phyloP scores from a whole-genome alignment of 2,797 vertebrate species.

The Propithecus perrieri region DNA sequence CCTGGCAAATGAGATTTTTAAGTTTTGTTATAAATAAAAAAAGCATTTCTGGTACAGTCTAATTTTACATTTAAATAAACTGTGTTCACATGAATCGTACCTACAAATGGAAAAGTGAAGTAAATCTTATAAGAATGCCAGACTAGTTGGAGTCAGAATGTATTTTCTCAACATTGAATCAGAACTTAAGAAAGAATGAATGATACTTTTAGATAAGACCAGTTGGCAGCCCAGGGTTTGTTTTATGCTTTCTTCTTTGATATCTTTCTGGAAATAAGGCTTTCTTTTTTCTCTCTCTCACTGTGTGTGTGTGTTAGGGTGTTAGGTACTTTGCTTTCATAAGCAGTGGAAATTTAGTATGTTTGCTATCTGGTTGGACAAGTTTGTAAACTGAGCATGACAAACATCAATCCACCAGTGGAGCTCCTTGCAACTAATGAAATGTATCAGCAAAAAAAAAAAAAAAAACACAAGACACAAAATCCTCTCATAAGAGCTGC shows the following conservation, averaged over 20 bases:
- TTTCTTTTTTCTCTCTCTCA: not conserved
- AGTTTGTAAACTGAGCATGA: conserved; percentile 26
- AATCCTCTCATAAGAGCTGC: not conserved
- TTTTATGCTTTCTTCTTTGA: conserved; percentile 11
- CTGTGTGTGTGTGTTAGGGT: not conserved
- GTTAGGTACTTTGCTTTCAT: not conserved
- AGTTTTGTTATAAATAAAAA: not conserved
- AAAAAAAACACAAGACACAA: not conserved
- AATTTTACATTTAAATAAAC: not conserved
- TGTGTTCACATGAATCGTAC: not conserved
- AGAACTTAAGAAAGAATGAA: not conserved
- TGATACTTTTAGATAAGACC: conserved; percentile 11
- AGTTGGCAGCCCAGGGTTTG: not conserved
- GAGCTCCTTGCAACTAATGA: not conserved
- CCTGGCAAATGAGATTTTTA: not conserved
- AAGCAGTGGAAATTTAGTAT: not conserved
- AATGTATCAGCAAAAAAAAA: not conserved
- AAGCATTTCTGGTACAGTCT: not conserved
- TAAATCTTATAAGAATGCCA: not conserved
- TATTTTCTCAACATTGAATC: not conserved
- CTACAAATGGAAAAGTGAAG: not conserved
- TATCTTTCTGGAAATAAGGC: not conserved
- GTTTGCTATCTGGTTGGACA: not conserved
- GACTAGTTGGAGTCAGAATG: not conserved
- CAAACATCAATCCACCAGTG: not conserved